Conservation (phyloP, 2,797 vertebrate genomes). For the Carcharodon carcharias region DNA sequence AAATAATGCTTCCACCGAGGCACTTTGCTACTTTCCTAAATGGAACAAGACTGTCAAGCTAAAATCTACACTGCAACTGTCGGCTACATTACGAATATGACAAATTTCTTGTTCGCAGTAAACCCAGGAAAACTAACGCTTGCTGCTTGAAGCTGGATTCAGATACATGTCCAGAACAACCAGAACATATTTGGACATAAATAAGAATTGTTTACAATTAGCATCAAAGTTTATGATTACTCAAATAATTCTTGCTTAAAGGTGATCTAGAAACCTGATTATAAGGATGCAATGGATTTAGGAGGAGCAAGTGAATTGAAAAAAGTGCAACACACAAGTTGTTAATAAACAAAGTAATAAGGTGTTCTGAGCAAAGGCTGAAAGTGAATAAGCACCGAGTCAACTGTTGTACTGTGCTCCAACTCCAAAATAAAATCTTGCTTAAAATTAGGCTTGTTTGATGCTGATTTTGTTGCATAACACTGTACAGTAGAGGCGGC, state of each 20-base stretch:
- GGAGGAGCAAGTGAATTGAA: neutral
- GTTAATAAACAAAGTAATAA: too few relatives aligned
- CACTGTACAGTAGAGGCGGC: neutral
- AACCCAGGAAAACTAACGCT: neutral
- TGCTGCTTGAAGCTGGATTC: neutral
- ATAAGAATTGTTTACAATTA: neutral
- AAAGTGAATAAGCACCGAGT: too few relatives aligned
- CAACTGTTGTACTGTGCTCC: neutral
- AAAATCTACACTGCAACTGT: neutral
- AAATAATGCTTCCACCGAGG: neutral
- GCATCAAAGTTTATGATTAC: neutral
- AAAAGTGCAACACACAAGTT: neutral
- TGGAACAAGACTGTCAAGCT: neutral
- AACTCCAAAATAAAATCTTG: neutral
- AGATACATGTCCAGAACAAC: neutral
- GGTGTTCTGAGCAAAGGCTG: too few relatives aligned
- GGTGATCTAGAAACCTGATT: neutral
- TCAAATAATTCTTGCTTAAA: neutral
- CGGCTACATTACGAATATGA: neutral
- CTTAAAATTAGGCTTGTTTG: neutral
- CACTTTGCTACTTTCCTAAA: neutral
- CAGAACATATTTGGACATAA: neutral
- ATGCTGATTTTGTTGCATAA: too few relatives aligned
- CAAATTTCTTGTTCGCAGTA: neutral
- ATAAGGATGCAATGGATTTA: neutral